Evolutionary conservation across 2,888 invertebrate species (phyloP), one percentile per base, ranked within the genome.

Genomic region (Eupelmus urozonus): DNA sequence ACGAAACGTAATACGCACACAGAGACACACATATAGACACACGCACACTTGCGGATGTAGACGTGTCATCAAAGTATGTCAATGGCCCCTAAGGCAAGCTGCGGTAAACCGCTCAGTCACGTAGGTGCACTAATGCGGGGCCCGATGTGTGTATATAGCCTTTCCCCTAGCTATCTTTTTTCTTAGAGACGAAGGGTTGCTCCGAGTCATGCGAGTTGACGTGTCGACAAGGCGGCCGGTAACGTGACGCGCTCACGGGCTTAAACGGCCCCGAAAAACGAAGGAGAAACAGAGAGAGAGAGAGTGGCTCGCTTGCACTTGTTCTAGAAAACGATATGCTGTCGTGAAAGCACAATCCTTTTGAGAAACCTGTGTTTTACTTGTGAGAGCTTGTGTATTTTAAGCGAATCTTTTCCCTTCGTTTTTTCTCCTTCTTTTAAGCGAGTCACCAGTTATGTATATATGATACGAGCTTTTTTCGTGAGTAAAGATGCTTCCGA

Each of bases 1-100:
- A 72, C 63, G 73, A 74, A 78, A 79, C 53, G 71, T 78, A 80
- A 76, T 81, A 77, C 78, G 55, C 69, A 40, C 82, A 82, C 79
- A 67, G 83, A n/a, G n/a, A n/a, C n/a, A n/a, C n/a, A n/a, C n/a
- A n/a, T n/a, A n/a, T n/a, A n/a, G n/a, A 88, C 13, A 16, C 25
- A n/a, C n/a, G n/a, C n/a, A n/a, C n/a, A n/a, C n/a, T n/a, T n/a
- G n/a, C n/a, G n/a, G n/a, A n/a, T n/a, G n/a, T n/a, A n/a, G n/a
- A n/a, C n/a, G n/a, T n/a, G 23, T 5, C 13, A 86, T 87, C 87
- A 87, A 88, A 88, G 87, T 87, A 87, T 87, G 89, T 88, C 88
- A 87, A 89, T 86, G 84, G 84, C 81, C 83, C 75, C 34, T 34
- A 5, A 9, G 74, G 66, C 81, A 3, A 34, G 49, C 62, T 88